These are phyloP conservation scores for Vultur gryphus DNA, from an alignment of 2,797 vertebrate genomes.

Conservation along the genomic window DNA sequence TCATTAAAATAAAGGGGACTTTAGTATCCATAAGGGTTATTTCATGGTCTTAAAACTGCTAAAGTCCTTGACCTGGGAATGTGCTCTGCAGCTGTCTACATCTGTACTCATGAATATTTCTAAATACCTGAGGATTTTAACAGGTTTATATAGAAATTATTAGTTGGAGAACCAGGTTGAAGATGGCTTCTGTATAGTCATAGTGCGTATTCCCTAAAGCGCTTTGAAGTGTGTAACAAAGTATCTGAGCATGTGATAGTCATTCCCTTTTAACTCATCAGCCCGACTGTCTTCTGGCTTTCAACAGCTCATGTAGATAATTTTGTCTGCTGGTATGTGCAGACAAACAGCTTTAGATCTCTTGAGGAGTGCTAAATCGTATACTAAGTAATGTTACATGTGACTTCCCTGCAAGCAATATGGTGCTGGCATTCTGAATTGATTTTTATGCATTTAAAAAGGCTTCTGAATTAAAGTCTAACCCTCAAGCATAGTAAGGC, in stretches of 20 bases:
- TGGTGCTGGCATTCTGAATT: background rate
- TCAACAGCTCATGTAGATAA: background rate
- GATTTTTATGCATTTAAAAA: background rate
- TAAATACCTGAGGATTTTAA: background rate
- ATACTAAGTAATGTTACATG: constrained; percentile 3
- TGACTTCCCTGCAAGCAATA: constrained; percentile 29
- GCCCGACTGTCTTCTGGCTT: constrained; percentile 5
- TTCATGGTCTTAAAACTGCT: background rate
- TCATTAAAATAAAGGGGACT: background rate
- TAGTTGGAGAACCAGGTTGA: background rate
- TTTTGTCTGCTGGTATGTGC: background rate
- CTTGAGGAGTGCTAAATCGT: background rate
- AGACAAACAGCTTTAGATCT: constrained; percentile 33
- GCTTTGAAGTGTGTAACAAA: background rate
- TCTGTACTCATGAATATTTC: background rate
- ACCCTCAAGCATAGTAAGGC: background rate
- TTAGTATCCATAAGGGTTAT: background rate
- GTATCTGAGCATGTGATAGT: constrained; percentile 34
- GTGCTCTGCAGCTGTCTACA: background rate
- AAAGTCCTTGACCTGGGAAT: background rate
- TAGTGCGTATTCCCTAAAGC: background rate
- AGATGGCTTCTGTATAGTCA: background rate
- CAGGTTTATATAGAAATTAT: background rate
- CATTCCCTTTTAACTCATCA: constrained; percentile 30
- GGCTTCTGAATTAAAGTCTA: constrained; percentile 6